A percentile compares a stretch with the other conserved stretches of the same genome.
Conservation (phyloP, 2,888 invertebrate species). For the Drosophila borealis region DNA sequence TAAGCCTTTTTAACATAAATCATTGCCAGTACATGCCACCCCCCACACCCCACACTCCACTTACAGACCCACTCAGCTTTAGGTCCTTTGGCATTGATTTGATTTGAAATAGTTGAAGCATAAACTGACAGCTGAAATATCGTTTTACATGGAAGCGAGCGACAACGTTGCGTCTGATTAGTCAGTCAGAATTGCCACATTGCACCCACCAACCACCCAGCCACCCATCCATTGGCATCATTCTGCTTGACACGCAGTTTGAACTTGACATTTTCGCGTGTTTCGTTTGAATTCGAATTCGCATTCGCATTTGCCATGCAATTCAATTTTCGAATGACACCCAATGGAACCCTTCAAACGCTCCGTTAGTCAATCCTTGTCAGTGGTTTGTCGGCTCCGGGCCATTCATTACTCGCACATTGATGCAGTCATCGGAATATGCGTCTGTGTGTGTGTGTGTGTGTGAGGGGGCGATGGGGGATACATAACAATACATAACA, state of each 20-base stretch:
- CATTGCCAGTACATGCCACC: constrained; percentile 51
- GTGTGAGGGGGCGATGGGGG: too few relatives aligned
- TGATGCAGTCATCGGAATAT: not conserved
- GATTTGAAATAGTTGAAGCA: constrained; percentile 77
- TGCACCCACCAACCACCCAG: not conserved
- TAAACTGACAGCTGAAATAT: constrained; percentile 78
- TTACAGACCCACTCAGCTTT: constrained; percentile 6
- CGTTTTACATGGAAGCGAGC: constrained; percentile 69
- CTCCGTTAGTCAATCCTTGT: constrained; percentile 44
- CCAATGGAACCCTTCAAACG: constrained; percentile 33
- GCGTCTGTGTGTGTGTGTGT: not conserved
- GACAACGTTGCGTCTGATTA: constrained; percentile 70
- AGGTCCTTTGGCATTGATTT: constrained; percentile 73
- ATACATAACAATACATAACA: not conserved
- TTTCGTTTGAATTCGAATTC: constrained; percentile 42
- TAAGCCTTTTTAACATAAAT: constrained; percentile 74
- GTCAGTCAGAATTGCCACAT: constrained; percentile 57
- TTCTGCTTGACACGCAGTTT: constrained; percentile 49
- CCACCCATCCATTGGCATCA: constrained; percentile 10
- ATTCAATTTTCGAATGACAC: constrained; percentile 53
- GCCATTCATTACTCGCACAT: constrained; percentile 24
- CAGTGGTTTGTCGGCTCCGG: constrained; percentile 34
- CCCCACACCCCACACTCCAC: constrained; percentile 3
- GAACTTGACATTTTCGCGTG: constrained; percentile 72
- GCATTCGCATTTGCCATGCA: constrained; percentile 36